Base-by-base conservation (phyloP, 2,797 vertebrate genomes). In the Arnoldichthys spilopterus region DNA sequence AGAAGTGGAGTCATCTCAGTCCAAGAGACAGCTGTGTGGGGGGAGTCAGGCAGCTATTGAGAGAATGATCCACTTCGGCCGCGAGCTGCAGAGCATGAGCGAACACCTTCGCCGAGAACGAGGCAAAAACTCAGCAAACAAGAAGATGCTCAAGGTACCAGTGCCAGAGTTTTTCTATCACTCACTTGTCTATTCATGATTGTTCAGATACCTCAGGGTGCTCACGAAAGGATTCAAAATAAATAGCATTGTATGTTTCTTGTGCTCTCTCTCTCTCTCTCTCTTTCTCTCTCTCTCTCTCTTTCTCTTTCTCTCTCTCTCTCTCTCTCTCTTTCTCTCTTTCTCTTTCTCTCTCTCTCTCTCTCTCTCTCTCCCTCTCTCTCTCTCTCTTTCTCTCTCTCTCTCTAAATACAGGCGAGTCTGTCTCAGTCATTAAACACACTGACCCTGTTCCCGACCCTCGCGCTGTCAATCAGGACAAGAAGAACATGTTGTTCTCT, bases 401-500 rank as follows among this genome's bases (percentile, higher is more conserved):
- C 59, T 53, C 24, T 76, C 70, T 58, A 3, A 15, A 43, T 67
- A 22, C 74, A 85, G 98, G 98, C 78, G 98, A 99, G 86, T 99
- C 98, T 20, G 93, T 99, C 28, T 99, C 98, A 5, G 95, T 99
- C 84, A 99, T 99, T 86, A 99, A 99, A 89, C 98, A 99, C 90
- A 99, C 98, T 0, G 98, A 99, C 87, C 97, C 98, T 0, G 97
- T 99, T 47, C 98, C 98, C 4, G 98, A 99, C 89, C 98, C 97
- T 12, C 96, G 98, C 30, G 98, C 98, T 43, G 98, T 99, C 80
- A 99, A 99, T 87, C 98, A 99, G 84, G 98, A 99, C 90, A 99
- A 99, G 88, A 99, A 99, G 94, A 99, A 99, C 90, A 99, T 99
- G 98, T 94, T 99, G 43, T 99, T 99, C 89, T 99, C 97, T 84